Conservation (phyloP, 2,888 invertebrate genomes). For the Drosophila suboccidentalis region DNA sequence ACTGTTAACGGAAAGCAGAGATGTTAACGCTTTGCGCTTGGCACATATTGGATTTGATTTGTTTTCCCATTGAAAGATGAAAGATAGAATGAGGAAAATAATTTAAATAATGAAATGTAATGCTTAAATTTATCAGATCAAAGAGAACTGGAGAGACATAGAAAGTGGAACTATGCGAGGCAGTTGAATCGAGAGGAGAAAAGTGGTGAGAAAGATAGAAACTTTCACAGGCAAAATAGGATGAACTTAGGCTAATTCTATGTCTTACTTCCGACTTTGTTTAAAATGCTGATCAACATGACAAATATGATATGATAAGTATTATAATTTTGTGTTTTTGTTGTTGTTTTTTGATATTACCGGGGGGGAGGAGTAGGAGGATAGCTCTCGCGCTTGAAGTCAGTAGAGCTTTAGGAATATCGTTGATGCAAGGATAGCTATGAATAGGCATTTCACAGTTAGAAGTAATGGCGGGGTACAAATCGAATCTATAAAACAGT, state of each 20-base stretch:
- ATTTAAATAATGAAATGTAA: not conserved
- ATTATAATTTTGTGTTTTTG: conserved; percentile 12
- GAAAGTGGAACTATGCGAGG: conserved; percentile 13
- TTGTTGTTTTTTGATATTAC: conserved; percentile 56
- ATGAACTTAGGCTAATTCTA: conserved; percentile 16
- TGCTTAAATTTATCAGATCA: conserved; percentile 10
- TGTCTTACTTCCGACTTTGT: not conserved
- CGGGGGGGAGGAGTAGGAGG: conserved; percentile 38
- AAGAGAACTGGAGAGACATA: not conserved
- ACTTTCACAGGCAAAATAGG: not conserved
- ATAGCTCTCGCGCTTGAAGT: conserved; percentile 42
- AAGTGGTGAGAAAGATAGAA: conserved; percentile 3
- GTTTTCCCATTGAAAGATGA: not conserved
- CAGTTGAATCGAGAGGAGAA: not conserved
- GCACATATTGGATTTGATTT: conserved; percentile 38
- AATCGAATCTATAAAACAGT: conserved; percentile 77
- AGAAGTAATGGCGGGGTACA: conserved; percentile 72
- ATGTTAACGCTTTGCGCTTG: conserved; percentile 47
- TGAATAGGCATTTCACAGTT: conserved; percentile 77
- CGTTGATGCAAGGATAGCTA: conserved; percentile 71
- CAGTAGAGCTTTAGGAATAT: conserved; percentile 74
- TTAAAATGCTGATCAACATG: not conserved
- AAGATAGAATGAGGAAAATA: conserved; percentile 10
- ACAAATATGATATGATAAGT: conserved; percentile 8
- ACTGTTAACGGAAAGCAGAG: conserved; percentile 17